phyloP scores from a whole-genome alignment of 1,140 invertebrate genomes.

The Acromyrmex echinatior region DNA sequence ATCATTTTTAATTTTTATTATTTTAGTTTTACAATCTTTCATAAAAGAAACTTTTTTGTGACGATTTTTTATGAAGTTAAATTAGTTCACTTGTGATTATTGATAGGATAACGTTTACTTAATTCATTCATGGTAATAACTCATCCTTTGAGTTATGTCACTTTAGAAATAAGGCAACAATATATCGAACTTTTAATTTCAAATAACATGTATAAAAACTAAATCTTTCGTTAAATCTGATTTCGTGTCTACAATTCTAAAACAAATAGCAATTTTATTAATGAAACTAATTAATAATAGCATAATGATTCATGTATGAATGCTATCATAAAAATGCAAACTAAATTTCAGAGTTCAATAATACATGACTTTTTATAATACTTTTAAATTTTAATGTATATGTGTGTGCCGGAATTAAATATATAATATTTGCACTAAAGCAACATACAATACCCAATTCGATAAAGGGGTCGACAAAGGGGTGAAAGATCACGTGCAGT shows the following conservation, averaged over 20 bases:
- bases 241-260: neutral
- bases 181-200: neutral
- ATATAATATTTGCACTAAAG: neutral
- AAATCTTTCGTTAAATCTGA: neutral
- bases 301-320: neutral
- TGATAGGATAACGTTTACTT: too few species aligned
- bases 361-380: neutral
- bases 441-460: slow-evolving; percentile 32
- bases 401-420: neutral
- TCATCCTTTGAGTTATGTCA: too few species aligned
- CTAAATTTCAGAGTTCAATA: neutral
- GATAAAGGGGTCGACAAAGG: slow-evolving; percentile 1
- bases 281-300: neutral
- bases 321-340: too few species aligned
- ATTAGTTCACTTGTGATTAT: too few species aligned
- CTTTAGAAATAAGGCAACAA: too few species aligned
- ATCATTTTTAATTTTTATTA: too few species aligned
- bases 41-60: too few species aligned
- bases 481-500: slow-evolving; percentile 29
- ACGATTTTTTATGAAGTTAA: too few species aligned
- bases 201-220: neutral
- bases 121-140: too few species aligned
- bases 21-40: too few species aligned
- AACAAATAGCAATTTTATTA: neutral
- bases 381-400: neutral